Conservation (phyloP, 2,113 vertebrate species). For the Neofelis nebulosa region DNA sequence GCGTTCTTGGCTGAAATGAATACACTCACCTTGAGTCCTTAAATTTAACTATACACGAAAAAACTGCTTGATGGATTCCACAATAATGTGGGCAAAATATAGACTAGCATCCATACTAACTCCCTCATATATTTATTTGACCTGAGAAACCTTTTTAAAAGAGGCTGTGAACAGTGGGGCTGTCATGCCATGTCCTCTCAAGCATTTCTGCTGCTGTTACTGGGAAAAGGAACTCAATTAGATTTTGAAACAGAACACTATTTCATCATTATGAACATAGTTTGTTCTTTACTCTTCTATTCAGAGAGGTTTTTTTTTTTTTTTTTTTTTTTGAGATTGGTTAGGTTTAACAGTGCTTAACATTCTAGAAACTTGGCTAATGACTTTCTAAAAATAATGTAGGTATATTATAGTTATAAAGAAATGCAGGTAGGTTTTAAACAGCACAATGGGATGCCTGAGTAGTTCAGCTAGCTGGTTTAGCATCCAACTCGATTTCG, state of each 20-base stretch:
- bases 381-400: background rate
- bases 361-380: background rate
- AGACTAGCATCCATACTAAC: background rate
- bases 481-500: no score
- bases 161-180: background rate
- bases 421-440: background rate
- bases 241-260: background rate
- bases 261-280: background rate
- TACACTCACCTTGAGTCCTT: background rate
- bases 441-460: background rate
- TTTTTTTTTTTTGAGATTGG: background rate
- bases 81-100: background rate
- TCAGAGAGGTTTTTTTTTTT: background rate
- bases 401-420: background rate
- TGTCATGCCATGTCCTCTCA: background rate
- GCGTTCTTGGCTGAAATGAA: background rate
- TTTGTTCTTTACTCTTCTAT: background rate
- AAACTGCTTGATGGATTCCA: background rate
- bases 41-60: background rate
- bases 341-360: background rate
- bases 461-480: no score
- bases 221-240: background rate
- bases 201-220: background rate
- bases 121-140: background rate
- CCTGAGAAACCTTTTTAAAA: background rate